Base-by-base conservation (phyloP, 1,140 invertebrate genomes). In the Trigoniulus corallinus region DNA sequence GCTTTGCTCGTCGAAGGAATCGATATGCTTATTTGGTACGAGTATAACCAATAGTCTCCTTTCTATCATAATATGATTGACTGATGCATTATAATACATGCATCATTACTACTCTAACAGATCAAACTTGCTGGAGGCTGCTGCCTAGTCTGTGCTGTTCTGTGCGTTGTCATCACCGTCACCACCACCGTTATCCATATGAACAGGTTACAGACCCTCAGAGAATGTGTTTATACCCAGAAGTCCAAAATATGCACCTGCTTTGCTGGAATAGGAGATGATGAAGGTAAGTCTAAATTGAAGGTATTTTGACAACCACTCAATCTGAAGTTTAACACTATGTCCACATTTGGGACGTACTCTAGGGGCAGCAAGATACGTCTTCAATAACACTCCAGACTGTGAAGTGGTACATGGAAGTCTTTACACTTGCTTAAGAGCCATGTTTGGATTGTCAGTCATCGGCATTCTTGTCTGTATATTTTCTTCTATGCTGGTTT, bases 111-210 rank as follows among this genome's bases (percentile, higher is more conserved):
- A 24, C 27, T 49, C 34, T 52, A n/a, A 1, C 68, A 88, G 85
- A 85, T 89, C 56, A 88, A 88, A 70, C 73, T 88, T 27, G 84
- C 82, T 39, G 84, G 84, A 3, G 79, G 81, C 1, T 85, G 82
- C 62, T 86, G 83, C 54, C 68, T 88, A 21, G 78, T 85, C 2
- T 87, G 82, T 57, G 84, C 84, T 1, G 67, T 87, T 27, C 81
- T 85, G 1, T 88, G 85, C 63, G 62, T 88, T 13, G 70, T 88
- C 42, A 84, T 91, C 39, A 89, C 86, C 10, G 84, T 92, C 18
- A 89, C 87, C 1, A 92, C 87, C 0, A 89, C 85, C 0, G 84
- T 89, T n/a, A 79, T 91, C 50, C 87, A 92, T 64, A 88, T 92
- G 85, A 88, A 86, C 58, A 74, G 86, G 51, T 67, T 92, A 22